These are phyloP conservation scores for Montipora sp. DNA, from an alignment of 64 coral and sea anemone species.

Conservation along the genomic window DNA sequence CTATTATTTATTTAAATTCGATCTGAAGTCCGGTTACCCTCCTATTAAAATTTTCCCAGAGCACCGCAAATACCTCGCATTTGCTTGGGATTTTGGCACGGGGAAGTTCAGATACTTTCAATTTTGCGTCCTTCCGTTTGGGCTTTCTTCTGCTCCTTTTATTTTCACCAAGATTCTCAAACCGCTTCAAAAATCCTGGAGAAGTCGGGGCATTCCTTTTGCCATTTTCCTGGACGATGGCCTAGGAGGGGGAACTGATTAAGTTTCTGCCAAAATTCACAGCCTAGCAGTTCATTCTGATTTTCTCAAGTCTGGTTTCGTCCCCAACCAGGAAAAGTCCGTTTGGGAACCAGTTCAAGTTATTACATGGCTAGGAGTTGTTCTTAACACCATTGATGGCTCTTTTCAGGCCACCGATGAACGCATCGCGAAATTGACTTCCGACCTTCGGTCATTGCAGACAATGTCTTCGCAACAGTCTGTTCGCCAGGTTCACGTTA, in stretches of 20 bases:
- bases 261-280: neutral
- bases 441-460: neutral
- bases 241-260: neutral
- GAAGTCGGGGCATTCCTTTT: slow-evolving; percentile 20
- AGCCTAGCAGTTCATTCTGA: neutral
- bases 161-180: slow-evolving; percentile 35
- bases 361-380: slow-evolving; percentile 43
- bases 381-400: slow-evolving; percentile 40
- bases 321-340: slow-evolving; percentile 45
- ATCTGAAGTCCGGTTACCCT: slow-evolving; percentile 30
- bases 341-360: slow-evolving; percentile 51
- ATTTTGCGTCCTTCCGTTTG: slow-evolving; percentile 47
- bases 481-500: neutral
- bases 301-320: slow-evolving; percentile 49
- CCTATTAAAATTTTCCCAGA: slow-evolving; percentile 11
- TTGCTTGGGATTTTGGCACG: slow-evolving; percentile 31
- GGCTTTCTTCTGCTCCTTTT: slow-evolving; percentile 18
- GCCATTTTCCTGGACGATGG: slow-evolving; percentile 34
- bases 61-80: neutral
- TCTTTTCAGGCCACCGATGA: slow-evolving; percentile 18
- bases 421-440: slow-evolving; percentile 1
- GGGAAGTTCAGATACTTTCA: slow-evolving; percentile 22
- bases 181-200: neutral
- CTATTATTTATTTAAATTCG: slow-evolving; percentile 22
- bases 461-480: neutral